These are phyloP conservation scores for Ophion costatus DNA, from an alignment of 2,888 invertebrate species.

Conservation along the genomic window DNA sequence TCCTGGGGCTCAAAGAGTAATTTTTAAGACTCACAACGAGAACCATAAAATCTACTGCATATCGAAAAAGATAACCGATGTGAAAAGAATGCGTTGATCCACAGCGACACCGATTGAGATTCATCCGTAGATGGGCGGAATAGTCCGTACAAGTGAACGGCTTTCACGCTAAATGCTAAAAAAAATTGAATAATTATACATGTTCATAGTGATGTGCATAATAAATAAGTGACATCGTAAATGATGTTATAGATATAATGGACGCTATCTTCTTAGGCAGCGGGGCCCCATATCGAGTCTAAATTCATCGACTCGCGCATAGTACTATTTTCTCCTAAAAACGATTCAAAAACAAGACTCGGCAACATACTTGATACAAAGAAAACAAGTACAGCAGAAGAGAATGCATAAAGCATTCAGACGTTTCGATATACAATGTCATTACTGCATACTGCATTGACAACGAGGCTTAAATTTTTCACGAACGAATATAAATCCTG, in stretches of 20 bases:
- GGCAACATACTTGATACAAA: neutral
- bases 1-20: neutral
- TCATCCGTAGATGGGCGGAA: neutral
- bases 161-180: slow-evolving; percentile 8
- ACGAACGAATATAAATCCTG: neutral
- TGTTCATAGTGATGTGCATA: neutral
- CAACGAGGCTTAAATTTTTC: too few species aligned
- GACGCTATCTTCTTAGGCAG: neutral
- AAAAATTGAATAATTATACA: neutral
- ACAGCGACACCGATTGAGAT: slow-evolving; percentile 1
- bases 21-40: too few species aligned
- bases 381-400: neutral
- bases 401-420: neutral
- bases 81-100: neutral
- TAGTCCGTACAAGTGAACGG: neutral
- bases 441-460: too few species aligned
- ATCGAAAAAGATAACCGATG: too few species aligned
- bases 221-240: neutral
- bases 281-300: neutral
- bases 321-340: neutral
- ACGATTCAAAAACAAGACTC: neutral
- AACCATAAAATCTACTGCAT: too few species aligned
- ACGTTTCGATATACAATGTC: neutral
- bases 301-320: neutral
- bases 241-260: neutral